A percentile compares a stretch with the other conserved stretches of the same genome.
phyloP scores from a whole-genome alignment of 2,888 invertebrate genomes.

The Habrosyne pyritoides region DNA sequence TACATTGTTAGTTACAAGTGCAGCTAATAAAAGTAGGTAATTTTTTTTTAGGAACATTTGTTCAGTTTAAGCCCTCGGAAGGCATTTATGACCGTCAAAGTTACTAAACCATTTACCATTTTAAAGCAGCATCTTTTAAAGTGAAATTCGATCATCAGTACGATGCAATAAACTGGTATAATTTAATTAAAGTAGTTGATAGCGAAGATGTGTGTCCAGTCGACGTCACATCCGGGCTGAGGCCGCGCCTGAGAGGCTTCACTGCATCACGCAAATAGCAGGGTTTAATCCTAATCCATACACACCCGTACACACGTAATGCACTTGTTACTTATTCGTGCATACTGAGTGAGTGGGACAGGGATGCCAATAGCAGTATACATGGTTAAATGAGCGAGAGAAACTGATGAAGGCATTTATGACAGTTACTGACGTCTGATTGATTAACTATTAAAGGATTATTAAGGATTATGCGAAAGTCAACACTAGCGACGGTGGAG shows the following conservation, averaged over 20 bases:
- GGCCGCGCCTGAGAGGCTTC: slow-evolving; percentile 6
- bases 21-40: no score
- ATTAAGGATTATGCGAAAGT: no score
- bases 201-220: neutral
- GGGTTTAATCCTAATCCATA: slow-evolving; percentile 8
- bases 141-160: neutral
- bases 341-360: neutral
- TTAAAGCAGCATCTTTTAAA: neutral
- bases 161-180: neutral
- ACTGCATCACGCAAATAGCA: neutral
- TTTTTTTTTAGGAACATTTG: no score
- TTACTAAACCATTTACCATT: no score
- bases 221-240: slow-evolving; percentile 1
- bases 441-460: no score
- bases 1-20: no score
- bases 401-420: no score
- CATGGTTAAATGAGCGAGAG: neutral
- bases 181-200: slow-evolving; percentile 1
- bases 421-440: no score
- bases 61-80: no score
- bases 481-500: no score
- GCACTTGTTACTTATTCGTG: neutral
- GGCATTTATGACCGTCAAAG: no score
- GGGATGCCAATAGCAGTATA: neutral
- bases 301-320: no score